phyloP scores from a whole-genome alignment of 1,140 invertebrate species.

The Procambarus virginalis region DNA sequence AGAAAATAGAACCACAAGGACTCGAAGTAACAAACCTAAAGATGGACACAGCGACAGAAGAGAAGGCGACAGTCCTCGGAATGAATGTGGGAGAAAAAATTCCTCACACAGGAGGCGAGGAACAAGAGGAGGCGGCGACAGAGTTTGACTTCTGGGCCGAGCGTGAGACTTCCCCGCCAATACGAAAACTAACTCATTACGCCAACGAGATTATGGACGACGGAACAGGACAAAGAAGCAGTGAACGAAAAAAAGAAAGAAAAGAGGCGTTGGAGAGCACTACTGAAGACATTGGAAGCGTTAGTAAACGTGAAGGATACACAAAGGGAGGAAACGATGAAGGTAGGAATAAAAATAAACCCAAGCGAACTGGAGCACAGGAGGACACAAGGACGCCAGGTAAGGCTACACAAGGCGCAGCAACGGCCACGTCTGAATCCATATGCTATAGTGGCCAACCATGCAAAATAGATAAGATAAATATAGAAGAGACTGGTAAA shows the following conservation, averaged over 20 bases:
- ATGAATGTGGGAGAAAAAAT: background rate
- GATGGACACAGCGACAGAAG: background rate
- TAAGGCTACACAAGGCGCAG: no score
- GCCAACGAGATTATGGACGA: background rate
- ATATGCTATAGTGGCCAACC: no score
- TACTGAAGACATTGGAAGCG: background rate
- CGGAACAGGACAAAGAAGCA: background rate
- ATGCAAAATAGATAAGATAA: no score
- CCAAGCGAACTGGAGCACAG: no score
- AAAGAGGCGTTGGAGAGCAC: background rate
- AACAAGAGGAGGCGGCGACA: background rate
- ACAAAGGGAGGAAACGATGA: no score
- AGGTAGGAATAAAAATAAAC: no score
- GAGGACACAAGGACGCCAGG: no score
- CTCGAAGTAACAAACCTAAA: background rate
- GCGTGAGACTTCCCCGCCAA: conserved; percentile 1
- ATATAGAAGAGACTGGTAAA: no score
- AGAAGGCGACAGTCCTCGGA: background rate
- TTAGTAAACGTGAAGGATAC: no score
- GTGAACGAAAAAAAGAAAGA: background rate
- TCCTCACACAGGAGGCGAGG: background rate
- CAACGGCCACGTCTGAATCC: no score
- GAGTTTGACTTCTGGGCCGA: conserved; percentile 30
- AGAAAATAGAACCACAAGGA: background rate
- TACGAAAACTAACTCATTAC: background rate